phyloP scores from a whole-genome alignment of 2,113 vertebrate species.

The Anser cygnoides region DNA sequence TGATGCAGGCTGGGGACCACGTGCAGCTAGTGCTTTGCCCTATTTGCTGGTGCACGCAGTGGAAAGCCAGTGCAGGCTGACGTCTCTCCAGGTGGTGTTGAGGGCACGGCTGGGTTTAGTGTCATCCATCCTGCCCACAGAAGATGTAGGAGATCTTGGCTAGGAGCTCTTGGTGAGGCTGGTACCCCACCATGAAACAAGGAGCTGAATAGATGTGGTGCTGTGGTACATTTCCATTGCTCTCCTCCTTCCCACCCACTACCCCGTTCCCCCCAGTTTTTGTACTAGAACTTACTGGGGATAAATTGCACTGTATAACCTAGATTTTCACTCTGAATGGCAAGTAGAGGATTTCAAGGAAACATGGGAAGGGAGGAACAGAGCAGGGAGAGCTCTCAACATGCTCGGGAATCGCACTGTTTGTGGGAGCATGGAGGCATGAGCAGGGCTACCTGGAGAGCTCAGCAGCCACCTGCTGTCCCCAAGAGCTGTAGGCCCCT shows the following conservation, averaged over 20 bases:
- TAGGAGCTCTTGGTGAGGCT: neutral
- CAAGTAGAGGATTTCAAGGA: neutral
- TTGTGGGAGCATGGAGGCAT: neutral
- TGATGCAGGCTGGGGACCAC: neutral
- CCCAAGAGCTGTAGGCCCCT: neutral
- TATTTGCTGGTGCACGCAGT: neutral
- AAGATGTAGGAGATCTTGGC: neutral
- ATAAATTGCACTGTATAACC: neutral
- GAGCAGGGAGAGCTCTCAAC: neutral
- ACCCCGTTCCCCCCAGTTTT: neutral
- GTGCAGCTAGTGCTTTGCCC: neutral
- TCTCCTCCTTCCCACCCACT: neutral
- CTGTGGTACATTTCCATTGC: neutral
- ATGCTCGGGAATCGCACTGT: neutral
- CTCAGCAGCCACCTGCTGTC: neutral
- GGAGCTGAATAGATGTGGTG: neutral
- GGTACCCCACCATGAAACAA: neutral
- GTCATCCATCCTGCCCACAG: neutral
- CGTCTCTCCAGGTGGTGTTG: neutral
- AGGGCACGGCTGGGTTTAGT: neutral
- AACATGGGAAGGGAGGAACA: neutral
- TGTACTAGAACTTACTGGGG: neutral
- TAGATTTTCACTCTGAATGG: neutral
- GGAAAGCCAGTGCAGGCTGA: neutral
- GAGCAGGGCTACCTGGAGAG: neutral